Percentiles rank a stretch among this genome's conserved stretches.
Conservation (phyloP, 2,113 vertebrate genomes). For the Carettochelys insculpta region DNA sequence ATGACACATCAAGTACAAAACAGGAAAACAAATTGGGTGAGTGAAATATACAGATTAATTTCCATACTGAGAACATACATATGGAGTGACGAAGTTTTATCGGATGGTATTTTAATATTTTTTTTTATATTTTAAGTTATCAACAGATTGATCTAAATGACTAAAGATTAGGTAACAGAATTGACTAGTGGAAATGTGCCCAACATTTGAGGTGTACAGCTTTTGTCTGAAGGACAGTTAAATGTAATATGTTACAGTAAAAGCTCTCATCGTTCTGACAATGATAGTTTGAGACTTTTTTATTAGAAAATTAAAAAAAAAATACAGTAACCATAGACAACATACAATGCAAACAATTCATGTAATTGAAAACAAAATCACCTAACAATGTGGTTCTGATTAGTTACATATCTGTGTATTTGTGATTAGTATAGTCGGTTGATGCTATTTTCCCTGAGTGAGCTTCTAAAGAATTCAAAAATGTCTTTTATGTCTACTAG, state of each 20-base stretch:
- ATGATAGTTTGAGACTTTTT: not conserved
- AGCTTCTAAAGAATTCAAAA: not conserved
- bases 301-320: not conserved
- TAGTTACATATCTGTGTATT: not conserved
- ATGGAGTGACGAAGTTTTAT: not conserved
- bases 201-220: not conserved
- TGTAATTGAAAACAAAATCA: not conserved
- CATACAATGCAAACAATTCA: not conserved
- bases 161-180: not conserved
- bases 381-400: not conserved
- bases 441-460: not conserved
- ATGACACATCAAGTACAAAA: not conserved
- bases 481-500: not conserved
- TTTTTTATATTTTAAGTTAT: not conserved
- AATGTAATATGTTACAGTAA: not conserved
- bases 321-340: not conserved
- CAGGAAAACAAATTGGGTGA: not conserved
- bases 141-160: not conserved
- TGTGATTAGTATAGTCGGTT: not conserved
- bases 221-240: not conserved
- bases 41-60: not conserved
- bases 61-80: not conserved
- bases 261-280: not conserved
- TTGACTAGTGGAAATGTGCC: not conserved
- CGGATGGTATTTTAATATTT: accelerated